Evolutionary conservation across 2,113 vertebrate genomes (phyloP).

Genomic region (Oncorhynchus keta): DNA sequence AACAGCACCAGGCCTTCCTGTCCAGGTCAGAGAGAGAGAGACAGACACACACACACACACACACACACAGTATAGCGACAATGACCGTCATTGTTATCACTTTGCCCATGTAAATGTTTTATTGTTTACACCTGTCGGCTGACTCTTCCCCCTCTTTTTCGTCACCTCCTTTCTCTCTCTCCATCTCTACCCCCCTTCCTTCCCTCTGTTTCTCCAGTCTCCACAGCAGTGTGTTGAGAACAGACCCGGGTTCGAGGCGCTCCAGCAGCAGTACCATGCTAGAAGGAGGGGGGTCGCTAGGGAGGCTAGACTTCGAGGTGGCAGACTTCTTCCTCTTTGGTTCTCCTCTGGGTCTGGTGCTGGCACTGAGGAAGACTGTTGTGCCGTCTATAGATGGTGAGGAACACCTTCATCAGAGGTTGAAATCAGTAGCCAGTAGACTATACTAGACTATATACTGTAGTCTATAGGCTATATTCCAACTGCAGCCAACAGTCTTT

Average conservation of each 20-base stretch:
- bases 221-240: conserved; percentile 87
- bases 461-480: too few species aligned
- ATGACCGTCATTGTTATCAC: not conserved
- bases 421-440: too few species aligned
- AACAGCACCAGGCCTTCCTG: conserved; percentile 96
- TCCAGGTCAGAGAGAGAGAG: conserved; percentile 79
- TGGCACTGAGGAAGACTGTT: conserved; percentile 94
- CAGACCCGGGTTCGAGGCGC: conserved; percentile 79
- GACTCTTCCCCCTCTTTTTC: too few species aligned
- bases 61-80: not conserved
- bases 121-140: too few species aligned
- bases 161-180: too few species aligned
- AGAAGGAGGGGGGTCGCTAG: conserved; percentile 69
- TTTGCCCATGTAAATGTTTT: not conserved
- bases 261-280: conserved; percentile 91
- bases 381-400: conserved; percentile 87
- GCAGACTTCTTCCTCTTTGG: conserved; percentile 96
- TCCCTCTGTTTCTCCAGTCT: conserved; percentile 73
- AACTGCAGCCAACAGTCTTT: too few species aligned
- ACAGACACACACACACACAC: not conserved
- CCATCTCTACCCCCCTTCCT: not conserved
- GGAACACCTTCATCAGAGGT: conserved; percentile 4
- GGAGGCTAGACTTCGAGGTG: conserved; percentile 93
- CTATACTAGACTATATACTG: too few species aligned
- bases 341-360: conserved; percentile 90